Conservation (phyloP, 30 jellyfish, hydroid and myxozoan species). For the Chironex yamaguchii region DNA sequence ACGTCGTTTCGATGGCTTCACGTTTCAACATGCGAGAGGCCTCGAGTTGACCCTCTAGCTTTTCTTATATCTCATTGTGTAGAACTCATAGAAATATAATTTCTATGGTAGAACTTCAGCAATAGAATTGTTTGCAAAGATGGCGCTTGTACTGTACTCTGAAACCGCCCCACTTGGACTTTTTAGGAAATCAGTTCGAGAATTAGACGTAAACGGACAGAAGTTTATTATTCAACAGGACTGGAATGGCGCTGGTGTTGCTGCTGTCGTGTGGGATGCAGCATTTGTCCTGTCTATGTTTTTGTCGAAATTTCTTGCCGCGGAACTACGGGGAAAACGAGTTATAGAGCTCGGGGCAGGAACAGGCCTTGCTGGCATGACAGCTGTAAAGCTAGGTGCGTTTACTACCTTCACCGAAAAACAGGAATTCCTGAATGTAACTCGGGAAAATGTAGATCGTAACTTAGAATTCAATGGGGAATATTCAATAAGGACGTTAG, state of each 20-base stretch:
- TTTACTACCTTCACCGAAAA: conserved; percentile 75
- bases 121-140: too few relatives aligned
- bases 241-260: conserved; percentile 87
- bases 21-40: too few relatives aligned
- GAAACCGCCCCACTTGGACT: conserved; percentile 38
- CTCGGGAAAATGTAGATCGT: conserved; percentile 47
- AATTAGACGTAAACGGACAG: conserved; percentile 43
- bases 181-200: conserved; percentile 60
- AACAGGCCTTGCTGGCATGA: conserved; percentile 90
- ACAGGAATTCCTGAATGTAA: conserved; percentile 32
- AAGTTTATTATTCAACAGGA: conserved; percentile 56
- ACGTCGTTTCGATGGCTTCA: too few relatives aligned
- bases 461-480: conserved; percentile 13
- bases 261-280: conserved; percentile 97
- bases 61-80: too few relatives aligned
- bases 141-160: conserved; percentile 85
- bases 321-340: conserved; percentile 39
- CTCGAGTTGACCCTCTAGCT: too few relatives aligned
- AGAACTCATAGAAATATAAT: too few relatives aligned
- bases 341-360: conserved; percentile 92
- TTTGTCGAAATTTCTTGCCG: conserved; percentile 7
- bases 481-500: conserved; percentile 23
- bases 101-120: too few relatives aligned
- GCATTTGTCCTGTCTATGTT: conserved; percentile 75
- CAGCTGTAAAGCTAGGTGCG: conserved; percentile 70